phyloP scores from a whole-genome alignment of 2,113 vertebrate species.

The Eira barbara region DNA sequence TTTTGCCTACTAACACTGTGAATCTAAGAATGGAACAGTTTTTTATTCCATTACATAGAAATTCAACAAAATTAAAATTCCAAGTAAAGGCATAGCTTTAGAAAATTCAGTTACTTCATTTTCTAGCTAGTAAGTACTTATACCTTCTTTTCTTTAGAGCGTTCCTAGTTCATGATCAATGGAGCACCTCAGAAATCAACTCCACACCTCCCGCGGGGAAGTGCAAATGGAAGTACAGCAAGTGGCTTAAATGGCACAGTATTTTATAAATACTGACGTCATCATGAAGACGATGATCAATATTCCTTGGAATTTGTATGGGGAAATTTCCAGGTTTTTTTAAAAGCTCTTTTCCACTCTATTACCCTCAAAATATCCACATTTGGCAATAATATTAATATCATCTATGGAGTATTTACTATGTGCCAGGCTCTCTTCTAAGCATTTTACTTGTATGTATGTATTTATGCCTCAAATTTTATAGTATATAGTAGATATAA shows the following conservation, averaged over 20 bases:
- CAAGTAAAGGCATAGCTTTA: not conserved
- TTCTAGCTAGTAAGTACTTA: not conserved
- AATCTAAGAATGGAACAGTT: not conserved
- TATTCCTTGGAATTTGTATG: not conserved
- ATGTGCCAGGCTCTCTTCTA: not conserved
- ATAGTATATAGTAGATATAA: too few species aligned
- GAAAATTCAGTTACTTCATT: conserved; percentile 6
- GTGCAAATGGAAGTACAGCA: not conserved
- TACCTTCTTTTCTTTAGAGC: not conserved
- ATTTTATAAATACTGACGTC: not conserved
- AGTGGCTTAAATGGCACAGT: not conserved
- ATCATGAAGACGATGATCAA: not conserved
- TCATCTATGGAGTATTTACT: not conserved
- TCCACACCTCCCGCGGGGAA: not conserved
- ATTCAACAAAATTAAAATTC: not conserved
- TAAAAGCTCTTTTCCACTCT: not conserved
- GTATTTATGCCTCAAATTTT: not conserved
- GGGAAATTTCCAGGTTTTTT: not conserved
- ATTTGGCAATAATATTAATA: not conserved
- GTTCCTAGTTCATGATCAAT: not conserved
- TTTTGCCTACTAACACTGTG: not conserved
- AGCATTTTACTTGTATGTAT: not conserved
- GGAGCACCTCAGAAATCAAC: not conserved
- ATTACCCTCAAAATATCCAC: not conserved
- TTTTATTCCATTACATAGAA: not conserved